Percentiles rank a stretch among this genome's conserved stretches.
Evolutionary conservation across 2,797 vertebrate species (phyloP).

Genomic region (Sebastes taczanowskii): DNA sequence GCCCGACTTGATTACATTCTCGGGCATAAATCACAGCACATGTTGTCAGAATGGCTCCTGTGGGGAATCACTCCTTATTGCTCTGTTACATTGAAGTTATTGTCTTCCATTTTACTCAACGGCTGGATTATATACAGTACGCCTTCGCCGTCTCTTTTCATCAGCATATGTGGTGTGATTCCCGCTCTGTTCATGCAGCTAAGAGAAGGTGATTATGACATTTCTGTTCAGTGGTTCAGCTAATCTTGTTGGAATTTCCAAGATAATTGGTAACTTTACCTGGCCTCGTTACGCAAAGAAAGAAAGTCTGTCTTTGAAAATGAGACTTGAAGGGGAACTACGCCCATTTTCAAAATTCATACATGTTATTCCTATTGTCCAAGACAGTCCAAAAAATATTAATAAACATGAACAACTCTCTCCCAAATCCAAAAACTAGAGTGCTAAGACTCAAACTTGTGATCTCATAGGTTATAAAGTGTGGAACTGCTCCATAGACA

Average conservation of each 20-base stretch:
- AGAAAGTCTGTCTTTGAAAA: background rate
- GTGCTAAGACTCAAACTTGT: no score
- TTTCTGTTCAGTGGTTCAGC: background rate
- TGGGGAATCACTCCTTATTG: constrained; percentile 60
- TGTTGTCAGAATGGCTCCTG: constrained; percentile 54
- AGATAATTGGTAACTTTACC: background rate
- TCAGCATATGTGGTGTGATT: background rate
- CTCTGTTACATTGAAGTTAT: constrained; percentile 48
- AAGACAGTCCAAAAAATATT: no score
- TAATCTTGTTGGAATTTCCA: background rate
- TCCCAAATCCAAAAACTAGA: no score
- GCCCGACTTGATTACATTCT: constrained; percentile 45
- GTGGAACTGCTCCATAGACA: background rate
- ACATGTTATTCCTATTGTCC: no score
- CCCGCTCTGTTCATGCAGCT: background rate
- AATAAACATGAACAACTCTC: no score
- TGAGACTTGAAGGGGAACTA: background rate
- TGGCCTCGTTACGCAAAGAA: background rate
- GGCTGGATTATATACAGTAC: background rate
- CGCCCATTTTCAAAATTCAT: no score
- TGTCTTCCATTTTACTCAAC: constrained; percentile 30
- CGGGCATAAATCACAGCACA: constrained; percentile 51
- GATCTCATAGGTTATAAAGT: background rate
- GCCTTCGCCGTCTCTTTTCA: background rate
- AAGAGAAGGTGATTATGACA: background rate